Evolutionary conservation across 2,113 vertebrate species (phyloP).

Genomic region (Camelus dromedarius): DNA sequence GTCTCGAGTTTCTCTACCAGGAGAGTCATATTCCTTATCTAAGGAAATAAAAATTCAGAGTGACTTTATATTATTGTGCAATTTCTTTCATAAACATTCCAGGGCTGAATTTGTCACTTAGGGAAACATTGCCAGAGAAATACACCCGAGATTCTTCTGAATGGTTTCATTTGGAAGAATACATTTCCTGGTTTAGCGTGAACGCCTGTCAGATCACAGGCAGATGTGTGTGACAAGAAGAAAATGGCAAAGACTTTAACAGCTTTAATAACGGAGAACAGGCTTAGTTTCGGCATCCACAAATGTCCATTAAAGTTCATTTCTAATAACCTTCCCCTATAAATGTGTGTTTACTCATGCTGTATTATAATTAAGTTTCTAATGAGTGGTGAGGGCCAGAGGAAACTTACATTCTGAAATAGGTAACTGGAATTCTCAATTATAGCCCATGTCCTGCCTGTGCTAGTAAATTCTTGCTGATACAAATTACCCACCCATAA

Average conservation of each 20-base stretch:
- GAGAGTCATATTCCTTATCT: conserved; percentile 89
- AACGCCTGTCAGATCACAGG: conserved; percentile 68
- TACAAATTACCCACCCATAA: conserved; percentile 58
- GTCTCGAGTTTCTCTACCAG: conserved; percentile 86
- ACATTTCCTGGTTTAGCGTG: conserved; percentile 64
- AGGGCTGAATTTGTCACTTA: conserved; percentile 60
- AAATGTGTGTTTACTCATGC: conserved; percentile 72
- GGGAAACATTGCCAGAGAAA: conserved; percentile 66
- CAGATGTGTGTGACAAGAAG: conserved; percentile 60
- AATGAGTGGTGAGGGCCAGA: conserved; percentile 56
- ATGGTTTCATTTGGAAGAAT: conserved; percentile 75
- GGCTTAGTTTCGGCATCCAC: conserved; percentile 27
- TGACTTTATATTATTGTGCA: conserved; percentile 68
- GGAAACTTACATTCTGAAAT: conserved; percentile 70
- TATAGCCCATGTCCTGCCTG: conserved; percentile 39
- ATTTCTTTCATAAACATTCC: conserved; percentile 79
- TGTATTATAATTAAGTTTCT: conserved; percentile 74
- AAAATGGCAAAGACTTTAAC: conserved; percentile 74
- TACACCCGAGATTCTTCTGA: conserved; percentile 65
- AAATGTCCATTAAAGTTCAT: conserved; percentile 75
- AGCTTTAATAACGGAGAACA: conserved; percentile 56
- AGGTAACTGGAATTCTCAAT: conserved; percentile 67
- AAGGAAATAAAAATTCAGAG: conserved; percentile 70
- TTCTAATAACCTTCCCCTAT: conserved; percentile 68
- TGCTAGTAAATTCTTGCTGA: conserved; percentile 37